These are phyloP conservation scores for Todiramphus chloris DNA, from an alignment of 2,113 vertebrate species.

Conservation along the genomic window DNA sequence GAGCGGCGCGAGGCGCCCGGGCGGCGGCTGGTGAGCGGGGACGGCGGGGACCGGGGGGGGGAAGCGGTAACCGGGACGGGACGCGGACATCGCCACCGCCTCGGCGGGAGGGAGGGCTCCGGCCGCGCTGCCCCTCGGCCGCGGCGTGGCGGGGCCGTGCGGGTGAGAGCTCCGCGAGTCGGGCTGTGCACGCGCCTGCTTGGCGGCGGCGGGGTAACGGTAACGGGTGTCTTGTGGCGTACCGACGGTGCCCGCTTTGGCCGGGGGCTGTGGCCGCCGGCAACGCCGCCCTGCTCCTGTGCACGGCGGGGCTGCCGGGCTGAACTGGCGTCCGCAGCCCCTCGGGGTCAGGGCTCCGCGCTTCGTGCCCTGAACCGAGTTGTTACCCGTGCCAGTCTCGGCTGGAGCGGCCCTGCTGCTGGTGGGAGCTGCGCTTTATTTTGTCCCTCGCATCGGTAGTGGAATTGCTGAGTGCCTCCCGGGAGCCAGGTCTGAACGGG, in stretches of 20 bases:
- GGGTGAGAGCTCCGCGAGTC: not conserved
- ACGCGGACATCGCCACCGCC: not conserved
- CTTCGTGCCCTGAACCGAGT: not conserved
- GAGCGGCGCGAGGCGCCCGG: too few relatives aligned
- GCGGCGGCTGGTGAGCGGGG: too few relatives aligned
- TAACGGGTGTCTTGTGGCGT: not conserved
- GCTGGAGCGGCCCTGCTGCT: not conserved
- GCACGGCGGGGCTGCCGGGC: fast-evolving
- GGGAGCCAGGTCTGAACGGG: not conserved
- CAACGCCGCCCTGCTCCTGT: fast-evolving
- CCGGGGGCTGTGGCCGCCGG: fast-evolving
- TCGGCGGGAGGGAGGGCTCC: not conserved
- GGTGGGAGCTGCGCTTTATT: not conserved
- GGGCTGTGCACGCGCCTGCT: not conserved
- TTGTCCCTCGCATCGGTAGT: not conserved
- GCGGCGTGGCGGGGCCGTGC: not conserved
- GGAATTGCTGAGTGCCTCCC: not conserved
- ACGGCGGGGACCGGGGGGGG: not conserved
- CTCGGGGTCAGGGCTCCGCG: fast-evolving
- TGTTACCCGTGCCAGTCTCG: not conserved
- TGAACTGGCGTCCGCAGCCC: fast-evolving
- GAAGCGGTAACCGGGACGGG: not conserved
- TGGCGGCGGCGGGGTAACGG: fast-evolving
- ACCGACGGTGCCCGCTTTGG: not conserved
- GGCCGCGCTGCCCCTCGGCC: not conserved